Conservation (phyloP, 2,888 invertebrate species). For the Cyclophora punctaria region DNA sequence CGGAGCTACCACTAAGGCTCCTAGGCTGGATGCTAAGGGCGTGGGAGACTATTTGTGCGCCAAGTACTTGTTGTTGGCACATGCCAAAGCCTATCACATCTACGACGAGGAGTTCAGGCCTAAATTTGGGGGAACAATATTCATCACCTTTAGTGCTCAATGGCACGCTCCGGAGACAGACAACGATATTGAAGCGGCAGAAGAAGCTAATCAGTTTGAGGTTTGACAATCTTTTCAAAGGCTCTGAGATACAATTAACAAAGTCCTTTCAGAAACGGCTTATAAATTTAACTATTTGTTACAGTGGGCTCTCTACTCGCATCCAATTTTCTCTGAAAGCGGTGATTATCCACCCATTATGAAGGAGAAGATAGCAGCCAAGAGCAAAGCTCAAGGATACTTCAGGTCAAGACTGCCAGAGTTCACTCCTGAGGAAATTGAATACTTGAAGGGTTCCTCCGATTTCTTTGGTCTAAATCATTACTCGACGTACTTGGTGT, state of each 20-base stretch:
- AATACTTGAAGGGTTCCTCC: constrained; percentile 68
- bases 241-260: too few relatives aligned
- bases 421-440: constrained; percentile 75
- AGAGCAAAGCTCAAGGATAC: constrained; percentile 75
- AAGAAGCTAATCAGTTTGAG: constrained; percentile 61
- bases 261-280: not conserved
- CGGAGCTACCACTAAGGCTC: constrained; percentile 30
- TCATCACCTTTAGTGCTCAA: constrained; percentile 19
- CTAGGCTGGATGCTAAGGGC: constrained; percentile 30
- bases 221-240: constrained; percentile 22
- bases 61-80: constrained; percentile 67
- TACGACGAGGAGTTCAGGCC: constrained; percentile 61
- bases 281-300: constrained; percentile 18
- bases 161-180: constrained; percentile 58
- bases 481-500: constrained; percentile 71
- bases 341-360: constrained; percentile 78
- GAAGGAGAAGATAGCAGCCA: constrained; percentile 68
- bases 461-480: constrained; percentile 84
- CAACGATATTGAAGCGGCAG: constrained; percentile 59
- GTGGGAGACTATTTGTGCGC: constrained; percentile 55
- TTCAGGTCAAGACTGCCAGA: constrained; percentile 72
- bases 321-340: constrained; percentile 75
- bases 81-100: constrained; percentile 64
- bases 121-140: constrained; percentile 31
- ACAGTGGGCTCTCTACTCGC: constrained; percentile 71